Evolutionary conservation across 2,113 vertebrate genomes (phyloP).

Genomic region (Hydrolagus affinis): DNA sequence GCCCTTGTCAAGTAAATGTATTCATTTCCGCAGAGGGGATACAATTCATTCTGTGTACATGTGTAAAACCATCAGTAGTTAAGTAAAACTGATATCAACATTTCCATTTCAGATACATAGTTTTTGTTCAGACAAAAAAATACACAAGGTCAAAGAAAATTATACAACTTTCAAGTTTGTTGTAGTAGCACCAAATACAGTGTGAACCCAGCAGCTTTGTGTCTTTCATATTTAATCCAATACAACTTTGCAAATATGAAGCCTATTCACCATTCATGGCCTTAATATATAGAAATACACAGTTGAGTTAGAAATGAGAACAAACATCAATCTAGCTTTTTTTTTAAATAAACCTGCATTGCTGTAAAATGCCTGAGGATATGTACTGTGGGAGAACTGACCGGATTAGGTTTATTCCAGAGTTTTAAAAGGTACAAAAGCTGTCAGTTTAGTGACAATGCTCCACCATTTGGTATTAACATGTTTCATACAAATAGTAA

Average conservation of each 20-base stretch:
- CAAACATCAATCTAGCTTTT: background rate
- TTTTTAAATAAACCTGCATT: background rate
- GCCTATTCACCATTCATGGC: background rate
- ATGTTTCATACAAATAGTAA: too few relatives aligned
- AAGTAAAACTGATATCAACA: background rate
- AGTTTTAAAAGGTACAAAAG: too few relatives aligned
- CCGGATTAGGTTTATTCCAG: too few relatives aligned
- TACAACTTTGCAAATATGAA: background rate
- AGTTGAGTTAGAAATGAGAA: background rate
- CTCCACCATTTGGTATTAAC: too few relatives aligned
- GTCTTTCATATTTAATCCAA: background rate
- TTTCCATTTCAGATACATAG: background rate
- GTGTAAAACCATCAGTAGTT: background rate
- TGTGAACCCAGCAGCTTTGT: background rate
- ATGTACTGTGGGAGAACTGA: too few relatives aligned
- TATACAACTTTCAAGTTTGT: constrained; percentile 7
- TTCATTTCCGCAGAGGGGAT: background rate
- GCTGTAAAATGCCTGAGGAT: too few relatives aligned
- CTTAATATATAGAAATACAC: background rate
- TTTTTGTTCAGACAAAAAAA: background rate
- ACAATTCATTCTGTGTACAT: background rate
- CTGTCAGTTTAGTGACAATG: too few relatives aligned
- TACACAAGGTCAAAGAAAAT: constrained; percentile 1
- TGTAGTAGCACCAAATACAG: background rate
- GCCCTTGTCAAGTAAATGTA: background rate